Evolutionary conservation across 1,140 invertebrate species (phyloP), one percentile per base, ranked within the genome.

Genomic region (Drosophila hydei): DNA sequence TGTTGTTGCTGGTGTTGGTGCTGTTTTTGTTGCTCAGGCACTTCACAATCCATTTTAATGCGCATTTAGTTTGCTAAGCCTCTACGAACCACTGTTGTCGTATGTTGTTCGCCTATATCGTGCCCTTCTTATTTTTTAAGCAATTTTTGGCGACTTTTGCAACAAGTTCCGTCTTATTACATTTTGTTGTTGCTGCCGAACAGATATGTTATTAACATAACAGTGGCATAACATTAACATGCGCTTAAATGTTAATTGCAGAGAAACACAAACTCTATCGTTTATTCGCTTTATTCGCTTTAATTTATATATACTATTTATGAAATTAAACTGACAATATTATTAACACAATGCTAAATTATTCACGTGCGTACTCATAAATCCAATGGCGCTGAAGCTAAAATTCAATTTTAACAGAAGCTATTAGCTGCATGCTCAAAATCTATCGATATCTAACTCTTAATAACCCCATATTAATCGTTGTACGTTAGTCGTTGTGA

Each of bases 141-240:
- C 21, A 38, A 45, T 72, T 64, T 83, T 72, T 42, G 48, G 47
- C 75, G 63, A 80, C 77, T 76, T 81, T 63, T 81, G 75, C 79
- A 78, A 67, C 61, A 83, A 84, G 79, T 84, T 83, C 79, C 79
- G 79, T 85, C 79, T 84, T 85, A 72, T 85, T 84, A 84, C 79
- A 84, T 84, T 84, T 84, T 79, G 69, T 72, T 79, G 72, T 72
- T 81, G 62, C 67, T 81, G 73, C 65, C 48, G 55, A 52, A 59
- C 36, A 54, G 50, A 54, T 25, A 72, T 65, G 68, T 64, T 70
- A 18, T 40, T 67, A 50, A 55, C 33, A 64, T 70, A 55, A 48
- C 60, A 54, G 59, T 12, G 19, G 14, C 5, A 23, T 16, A 33
- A 42, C 54, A 33, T 50, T 50, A 58, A 23, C 45, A 67, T 43